Evolutionary conservation across 2,113 vertebrate species (phyloP).

Genomic region (Chaenocephalus aceratus): DNA sequence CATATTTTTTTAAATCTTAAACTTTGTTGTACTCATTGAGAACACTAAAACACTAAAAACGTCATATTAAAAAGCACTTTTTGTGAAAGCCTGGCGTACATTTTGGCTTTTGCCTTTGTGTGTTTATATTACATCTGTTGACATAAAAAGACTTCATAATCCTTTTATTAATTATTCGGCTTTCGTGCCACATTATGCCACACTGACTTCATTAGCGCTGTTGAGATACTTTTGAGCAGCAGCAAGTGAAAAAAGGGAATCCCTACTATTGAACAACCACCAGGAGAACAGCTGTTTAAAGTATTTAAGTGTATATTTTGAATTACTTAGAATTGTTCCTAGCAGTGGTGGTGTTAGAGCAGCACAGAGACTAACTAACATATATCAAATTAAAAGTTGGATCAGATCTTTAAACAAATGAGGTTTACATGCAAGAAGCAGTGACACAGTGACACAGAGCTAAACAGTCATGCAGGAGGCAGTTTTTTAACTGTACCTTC

Average conservation of each 20-base stretch:
- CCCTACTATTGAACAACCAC: neutral
- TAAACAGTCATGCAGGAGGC: conserved; percentile 38
- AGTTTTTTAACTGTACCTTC: conserved; percentile 89
- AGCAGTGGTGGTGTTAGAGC: neutral
- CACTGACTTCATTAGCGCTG: too few species aligned
- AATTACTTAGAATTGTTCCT: too few species aligned
- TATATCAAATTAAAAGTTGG: neutral
- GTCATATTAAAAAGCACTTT: too few species aligned
- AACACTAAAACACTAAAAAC: too few species aligned
- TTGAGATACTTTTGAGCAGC: neutral
- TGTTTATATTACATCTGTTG: too few species aligned
- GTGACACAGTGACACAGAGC: conserved; percentile 11
- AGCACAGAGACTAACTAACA: neutral
- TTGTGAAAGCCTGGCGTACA: too few species aligned
- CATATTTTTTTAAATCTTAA: too few species aligned
- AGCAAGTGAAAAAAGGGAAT: neutral
- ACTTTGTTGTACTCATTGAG: too few species aligned
- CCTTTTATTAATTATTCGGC: too few species aligned
- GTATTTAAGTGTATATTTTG: neutral
- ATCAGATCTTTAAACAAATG: neutral
- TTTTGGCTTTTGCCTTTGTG: too few species aligned
- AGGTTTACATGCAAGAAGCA: conserved; percentile 20
- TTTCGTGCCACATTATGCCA: too few species aligned
- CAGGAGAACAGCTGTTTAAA: neutral
- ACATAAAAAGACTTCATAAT: too few species aligned